Evolutionary conservation across 1,140 invertebrate species (phyloP).

Genomic region (Doryteuthis pealeii): DNA sequence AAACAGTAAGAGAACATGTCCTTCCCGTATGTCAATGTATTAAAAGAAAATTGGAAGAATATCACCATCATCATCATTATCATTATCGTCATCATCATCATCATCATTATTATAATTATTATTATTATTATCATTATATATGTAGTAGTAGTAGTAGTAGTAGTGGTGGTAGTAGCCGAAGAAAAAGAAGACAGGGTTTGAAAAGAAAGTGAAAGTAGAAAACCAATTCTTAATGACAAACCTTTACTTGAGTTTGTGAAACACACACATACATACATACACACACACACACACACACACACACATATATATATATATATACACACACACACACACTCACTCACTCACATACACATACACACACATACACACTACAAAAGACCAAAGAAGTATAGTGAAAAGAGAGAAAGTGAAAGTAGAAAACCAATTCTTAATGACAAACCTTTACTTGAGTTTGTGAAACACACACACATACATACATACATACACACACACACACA

Average conservation of each 20-base stretch:
- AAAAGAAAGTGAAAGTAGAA: too few species aligned
- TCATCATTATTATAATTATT: neutral
- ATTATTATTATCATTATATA: too few species aligned
- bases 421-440: too few species aligned
- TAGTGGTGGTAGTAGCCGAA: too few species aligned
- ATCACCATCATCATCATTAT: neutral
- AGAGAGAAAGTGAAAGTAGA: neutral
- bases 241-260: too few species aligned
- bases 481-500: neutral
- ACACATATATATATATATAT: neutral
- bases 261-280: too few species aligned
- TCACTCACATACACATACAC: neutral
- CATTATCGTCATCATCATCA: neutral
- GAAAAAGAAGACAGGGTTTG: too few species aligned
- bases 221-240: too few species aligned
- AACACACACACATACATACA: neutral
- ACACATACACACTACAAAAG: too few species aligned
- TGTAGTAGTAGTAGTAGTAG: too few species aligned
- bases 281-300: neutral
- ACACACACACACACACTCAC: neutral
- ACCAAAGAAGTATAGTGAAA: neutral
- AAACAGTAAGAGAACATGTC: too few species aligned
- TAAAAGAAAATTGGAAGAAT: neutral
- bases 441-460: neutral
- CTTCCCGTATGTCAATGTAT: too few species aligned